Evolutionary conservation across 2,888 invertebrate genomes (phyloP), one percentile per base, ranked within the genome.

Genomic region (Branchipolynoe longqiensis): DNA sequence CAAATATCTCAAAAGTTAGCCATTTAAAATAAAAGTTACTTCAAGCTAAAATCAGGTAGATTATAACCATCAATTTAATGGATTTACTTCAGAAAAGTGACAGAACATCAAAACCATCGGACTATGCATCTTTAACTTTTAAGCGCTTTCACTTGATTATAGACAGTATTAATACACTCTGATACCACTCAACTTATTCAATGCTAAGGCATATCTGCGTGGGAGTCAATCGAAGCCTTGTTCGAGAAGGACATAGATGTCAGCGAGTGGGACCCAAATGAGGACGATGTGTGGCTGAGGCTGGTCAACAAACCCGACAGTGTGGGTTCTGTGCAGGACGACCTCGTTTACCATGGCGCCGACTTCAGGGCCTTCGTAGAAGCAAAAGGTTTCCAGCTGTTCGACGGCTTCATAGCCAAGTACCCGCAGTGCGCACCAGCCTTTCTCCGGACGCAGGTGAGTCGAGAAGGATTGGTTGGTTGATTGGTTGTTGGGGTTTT

Each of bases 241-340:
- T 1, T 82, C 31, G 4, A 36, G 33, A 6, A 25, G 14, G 31
- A 58, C 0, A n/a, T 82, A n/a, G 82, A 82, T 33, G n/a, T 38
- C 0, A 58, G 58, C 0, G 58, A 58, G 58, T 82, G 82, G 82
- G 82, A 84, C 41, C 84, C 84, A 0, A 41, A 8, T 40, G 56
- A 84, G 33, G 84, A 84, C 54, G 56, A 54, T 0, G 84, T 84
- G 25, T 36, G 28, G 69, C 1, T 84, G 28, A 8, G 84, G 36
- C 28, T 84, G 6, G 56, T 84, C 14, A 74, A 84, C 38, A 12
- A 73, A n/a, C 48, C 74, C 2, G 48, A 25, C n/a, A 31, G 4
- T 1, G 56, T 25, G n/a, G 82, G 59, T 18, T 0, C n/a, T 1
- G 36, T 58, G 0, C n/a, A 22, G 8, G 12, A 12, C 18, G 33